Evolutionary conservation across 2,888 invertebrate genomes (phyloP).

Genomic region (Aromia moschata): DNA sequence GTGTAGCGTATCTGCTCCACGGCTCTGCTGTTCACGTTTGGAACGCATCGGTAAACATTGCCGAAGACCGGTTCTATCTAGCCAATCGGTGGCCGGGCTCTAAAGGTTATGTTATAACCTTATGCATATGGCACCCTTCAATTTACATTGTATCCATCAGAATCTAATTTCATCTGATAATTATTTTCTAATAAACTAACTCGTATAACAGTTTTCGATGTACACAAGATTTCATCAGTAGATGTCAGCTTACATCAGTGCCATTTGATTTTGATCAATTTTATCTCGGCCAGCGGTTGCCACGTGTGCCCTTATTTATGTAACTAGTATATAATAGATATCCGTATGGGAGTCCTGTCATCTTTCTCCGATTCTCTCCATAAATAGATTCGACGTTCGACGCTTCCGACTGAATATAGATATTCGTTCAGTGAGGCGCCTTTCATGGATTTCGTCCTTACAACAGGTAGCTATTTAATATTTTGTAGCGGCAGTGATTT

Average conservation of each 20-base stretch:
- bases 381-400: constrained; percentile 16
- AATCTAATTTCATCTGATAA: no score
- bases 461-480: constrained; percentile 1
- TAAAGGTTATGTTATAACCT: no score
- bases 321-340: constrained; percentile 1
- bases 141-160: no score
- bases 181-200: no score
- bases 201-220: no score
- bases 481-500: neutral
- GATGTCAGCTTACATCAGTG: neutral
- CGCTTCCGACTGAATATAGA: constrained; percentile 12
- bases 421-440: constrained; percentile 14
- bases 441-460: constrained; percentile 1
- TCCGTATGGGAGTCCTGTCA: constrained; percentile 2
- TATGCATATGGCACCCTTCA: no score
- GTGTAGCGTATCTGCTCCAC: no score
- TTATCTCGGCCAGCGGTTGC: neutral
- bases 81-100: no score
- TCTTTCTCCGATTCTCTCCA: constrained; percentile 8
- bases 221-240: no score
- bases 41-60: no score
- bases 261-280: neutral
- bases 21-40: no score
- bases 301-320: constrained; percentile 4
- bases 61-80: no score